Evolutionary conservation across 35 echinoderm and acorn worm genomes (phyloP).

Genomic region (Acanthaster planci): DNA sequence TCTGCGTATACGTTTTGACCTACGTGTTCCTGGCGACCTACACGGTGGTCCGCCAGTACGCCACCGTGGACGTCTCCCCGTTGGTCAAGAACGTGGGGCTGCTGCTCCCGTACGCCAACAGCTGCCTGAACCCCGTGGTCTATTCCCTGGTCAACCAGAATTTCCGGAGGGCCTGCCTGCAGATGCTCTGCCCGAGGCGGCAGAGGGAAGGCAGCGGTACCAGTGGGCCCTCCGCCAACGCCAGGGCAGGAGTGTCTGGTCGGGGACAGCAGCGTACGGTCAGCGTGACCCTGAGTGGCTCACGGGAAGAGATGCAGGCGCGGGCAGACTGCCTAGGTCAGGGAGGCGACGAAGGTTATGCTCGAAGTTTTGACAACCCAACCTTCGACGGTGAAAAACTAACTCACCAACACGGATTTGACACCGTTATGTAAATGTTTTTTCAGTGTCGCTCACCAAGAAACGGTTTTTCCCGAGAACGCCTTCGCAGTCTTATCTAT

Average conservation of each 20-base stretch:
- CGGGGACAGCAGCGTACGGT: neutral
- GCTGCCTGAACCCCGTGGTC: constrained; percentile 78
- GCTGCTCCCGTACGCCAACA: constrained; percentile 70
- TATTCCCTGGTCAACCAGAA: constrained; percentile 60
- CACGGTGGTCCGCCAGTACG: constrained; percentile 58
- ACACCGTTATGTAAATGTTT: too few species aligned
- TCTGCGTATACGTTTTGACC: constrained; percentile 55
- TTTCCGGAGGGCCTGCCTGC: constrained; percentile 23
- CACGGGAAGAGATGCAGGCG: neutral
- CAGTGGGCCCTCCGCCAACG: neutral
- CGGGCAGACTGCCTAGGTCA: neutral
- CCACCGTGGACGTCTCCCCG: constrained; percentile 35
- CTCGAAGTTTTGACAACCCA: neutral
- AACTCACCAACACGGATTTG: too few species aligned
- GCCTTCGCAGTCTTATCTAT: too few species aligned
- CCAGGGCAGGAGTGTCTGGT: neutral
- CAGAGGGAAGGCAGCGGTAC: too few species aligned
- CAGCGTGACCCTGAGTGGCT: neutral
- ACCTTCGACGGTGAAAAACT: too few species aligned
- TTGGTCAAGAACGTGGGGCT: constrained; percentile 78
- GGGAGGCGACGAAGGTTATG: neutral
- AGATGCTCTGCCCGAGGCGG: neutral
- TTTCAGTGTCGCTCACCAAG: too few species aligned
- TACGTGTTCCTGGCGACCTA: constrained; percentile 64
- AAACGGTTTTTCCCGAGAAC: too few species aligned